phyloP scores from a whole-genome alignment of 1,140 invertebrate genomes.

The Bursaphelenchus mucronatus region DNA sequence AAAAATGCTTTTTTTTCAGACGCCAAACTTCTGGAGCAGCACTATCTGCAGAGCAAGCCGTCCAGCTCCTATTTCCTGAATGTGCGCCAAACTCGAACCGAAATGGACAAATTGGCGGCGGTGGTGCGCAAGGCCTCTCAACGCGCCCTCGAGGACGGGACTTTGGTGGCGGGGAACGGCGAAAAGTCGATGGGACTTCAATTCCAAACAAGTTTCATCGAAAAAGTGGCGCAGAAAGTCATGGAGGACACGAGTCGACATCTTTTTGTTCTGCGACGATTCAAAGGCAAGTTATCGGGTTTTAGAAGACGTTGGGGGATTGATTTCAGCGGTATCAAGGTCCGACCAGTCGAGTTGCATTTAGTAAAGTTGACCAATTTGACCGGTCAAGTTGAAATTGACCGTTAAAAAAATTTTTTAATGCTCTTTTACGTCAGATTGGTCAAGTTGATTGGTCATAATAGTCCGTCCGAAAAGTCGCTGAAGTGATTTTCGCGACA shows the following conservation, averaged over 20 bases:
- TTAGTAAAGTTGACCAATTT: no score
- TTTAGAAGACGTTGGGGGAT: background rate
- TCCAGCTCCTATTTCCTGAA: slow-evolving; percentile 4
- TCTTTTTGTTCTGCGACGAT: slow-evolving; percentile 34
- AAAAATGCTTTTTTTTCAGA: slow-evolving; percentile 23
- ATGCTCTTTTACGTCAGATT: no score
- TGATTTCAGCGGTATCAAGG: no score
- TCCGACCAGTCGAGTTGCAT: no score
- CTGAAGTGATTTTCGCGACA: no score
- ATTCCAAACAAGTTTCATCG: slow-evolving; percentile 35
- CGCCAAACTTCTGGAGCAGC: slow-evolving; percentile 38
- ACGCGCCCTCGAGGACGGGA: slow-evolving; percentile 36
- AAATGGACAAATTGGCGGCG: slow-evolving; percentile 20
- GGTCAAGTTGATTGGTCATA: background rate
- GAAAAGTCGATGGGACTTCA: slow-evolving; percentile 24
- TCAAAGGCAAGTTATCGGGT: slow-evolving; percentile 27
- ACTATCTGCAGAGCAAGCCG: slow-evolving; percentile 24
- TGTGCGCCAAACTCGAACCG: background rate
- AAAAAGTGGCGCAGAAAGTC: slow-evolving; percentile 18
- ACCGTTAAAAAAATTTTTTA: no score
- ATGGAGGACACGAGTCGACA: slow-evolving; percentile 22
- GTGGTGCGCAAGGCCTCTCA: slow-evolving; percentile 12
- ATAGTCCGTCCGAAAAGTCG: no score
- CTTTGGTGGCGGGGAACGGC: slow-evolving; percentile 4
- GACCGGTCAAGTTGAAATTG: background rate